Base-by-base conservation (phyloP, 1,140 invertebrate genomes). In the Tetramorium alpestre region DNA sequence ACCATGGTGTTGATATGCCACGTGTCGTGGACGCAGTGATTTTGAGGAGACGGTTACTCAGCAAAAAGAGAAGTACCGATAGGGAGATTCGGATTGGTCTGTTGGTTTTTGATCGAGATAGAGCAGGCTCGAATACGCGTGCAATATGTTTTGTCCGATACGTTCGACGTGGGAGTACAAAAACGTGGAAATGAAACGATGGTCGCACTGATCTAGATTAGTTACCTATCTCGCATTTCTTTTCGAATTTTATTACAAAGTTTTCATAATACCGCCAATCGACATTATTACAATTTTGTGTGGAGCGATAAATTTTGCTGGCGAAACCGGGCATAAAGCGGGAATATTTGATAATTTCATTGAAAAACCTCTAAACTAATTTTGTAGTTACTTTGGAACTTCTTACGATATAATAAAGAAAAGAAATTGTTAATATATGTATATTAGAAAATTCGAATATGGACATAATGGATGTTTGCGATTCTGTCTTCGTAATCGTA, bases 1-100 rank as follows among this genome's bases (percentile, higher is more conserved):
- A 84, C 67, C 88, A 86, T 86, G 88, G 75, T 94, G 92, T 94
- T 94, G 92, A 93, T 93, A 89, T 85, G 92, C 88, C 85, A 78
- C 90, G 86, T 77, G 78, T 88, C 38, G 73, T 73, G 69, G 5
- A 6, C 47, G 18, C 28, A 49, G 69, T 73, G 69, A 84, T 75
- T 84, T 73, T 84, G 80, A 84, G 54, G 13, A 62, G 80, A n/a
- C 13, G 54, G 54, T 84, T 84, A 62, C 69, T 84, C 80, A 84
- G 54, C 80, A 33, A 84, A 84, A 84, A 75, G 54, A 60, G 41
- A 84, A 84, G 54, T 60, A 47, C 62, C 54, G 54, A 73, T 60
- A 84, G 69, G 69, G 80, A 73, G 56, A 84, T 84, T 73, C n/a
- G 69, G 54, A 84, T 56, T 73, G 69, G 54, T 84, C 69, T 38